A percentile compares a stretch with the other conserved stretches of the same genome.
These are phyloP conservation scores for Synodontis membranacea DNA, from an alignment of 2,113 vertebrate genomes.

Conservation along the genomic window DNA sequence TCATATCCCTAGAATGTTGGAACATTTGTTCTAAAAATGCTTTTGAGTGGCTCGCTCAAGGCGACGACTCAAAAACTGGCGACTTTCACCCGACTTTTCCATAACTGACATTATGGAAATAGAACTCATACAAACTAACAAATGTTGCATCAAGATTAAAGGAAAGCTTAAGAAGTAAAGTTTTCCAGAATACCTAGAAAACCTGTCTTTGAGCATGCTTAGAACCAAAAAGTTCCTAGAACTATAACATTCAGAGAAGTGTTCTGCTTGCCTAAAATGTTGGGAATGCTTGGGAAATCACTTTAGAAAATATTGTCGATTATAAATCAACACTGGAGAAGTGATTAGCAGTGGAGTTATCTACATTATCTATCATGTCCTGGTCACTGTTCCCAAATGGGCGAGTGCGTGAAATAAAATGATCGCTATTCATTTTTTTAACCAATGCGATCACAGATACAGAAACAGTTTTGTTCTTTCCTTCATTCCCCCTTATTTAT, in stretches of 20 bases:
- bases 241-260: background rate
- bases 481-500: slow-evolving; percentile 30
- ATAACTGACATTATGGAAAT: background rate
- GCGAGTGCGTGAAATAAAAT: slow-evolving; percentile 32
- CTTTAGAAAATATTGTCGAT: background rate
- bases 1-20: background rate
- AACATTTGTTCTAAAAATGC: background rate
- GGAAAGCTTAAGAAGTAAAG: background rate
- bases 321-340: background rate
- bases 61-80: no score
- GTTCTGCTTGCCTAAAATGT: background rate
- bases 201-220: background rate
- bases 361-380: slow-evolving; percentile 49
- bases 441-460: slow-evolving; percentile 40
- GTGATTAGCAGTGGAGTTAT: background rate
- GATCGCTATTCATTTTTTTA: background rate
- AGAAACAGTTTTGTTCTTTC: slow-evolving; percentile 44
- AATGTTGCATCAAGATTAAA: background rate
- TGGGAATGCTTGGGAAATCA: background rate
- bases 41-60: background rate
- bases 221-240: background rate
- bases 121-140: background rate
- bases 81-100: background rate
- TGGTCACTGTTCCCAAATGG: slow-evolving; percentile 17
- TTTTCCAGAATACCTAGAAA: background rate